Evolutionary conservation across 2,113 vertebrate genomes (phyloP).

Genomic region (Isichthys henryi): DNA sequence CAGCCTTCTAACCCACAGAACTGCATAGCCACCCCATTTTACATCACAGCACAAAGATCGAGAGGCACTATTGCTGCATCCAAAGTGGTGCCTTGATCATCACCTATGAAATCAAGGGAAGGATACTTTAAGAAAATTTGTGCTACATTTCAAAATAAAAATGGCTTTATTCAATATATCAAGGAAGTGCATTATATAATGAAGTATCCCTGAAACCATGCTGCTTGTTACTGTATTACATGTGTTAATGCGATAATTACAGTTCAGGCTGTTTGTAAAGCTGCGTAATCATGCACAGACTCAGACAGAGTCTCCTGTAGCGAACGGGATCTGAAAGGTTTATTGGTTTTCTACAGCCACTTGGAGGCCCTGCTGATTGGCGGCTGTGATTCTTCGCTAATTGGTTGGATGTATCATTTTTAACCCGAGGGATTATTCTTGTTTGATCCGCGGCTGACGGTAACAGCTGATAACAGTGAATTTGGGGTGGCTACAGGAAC

Average conservation of each 20-base stretch:
- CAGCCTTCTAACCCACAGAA: neutral
- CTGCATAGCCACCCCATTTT: neutral
- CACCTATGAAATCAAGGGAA: neutral
- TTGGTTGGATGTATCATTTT: neutral
- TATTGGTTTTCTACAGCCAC: neutral
- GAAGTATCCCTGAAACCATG: neutral
- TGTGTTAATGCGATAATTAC: neutral
- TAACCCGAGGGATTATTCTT: neutral
- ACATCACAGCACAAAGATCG: neutral
- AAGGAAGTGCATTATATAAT: neutral
- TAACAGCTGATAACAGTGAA: neutral
- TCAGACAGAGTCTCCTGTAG: neutral
- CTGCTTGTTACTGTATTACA: neutral
- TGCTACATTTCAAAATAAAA: neutral
- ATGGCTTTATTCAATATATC: neutral
- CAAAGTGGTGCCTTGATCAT: neutral
- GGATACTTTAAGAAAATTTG: neutral
- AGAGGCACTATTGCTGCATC: neutral
- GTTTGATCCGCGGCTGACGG: neutral
- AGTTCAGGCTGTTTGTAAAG: neutral
- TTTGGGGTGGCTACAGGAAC: neutral
- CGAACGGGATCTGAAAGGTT: neutral
- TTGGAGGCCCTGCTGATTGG: neutral
- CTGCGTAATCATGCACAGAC: neutral
- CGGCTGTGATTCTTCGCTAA: neutral